Percentiles rank a stretch among this genome's conserved stretches.
These are phyloP conservation scores for Anarrhichthys ocellatus DNA, from an alignment of 2,113 vertebrate species.

Conservation along the genomic window DNA sequence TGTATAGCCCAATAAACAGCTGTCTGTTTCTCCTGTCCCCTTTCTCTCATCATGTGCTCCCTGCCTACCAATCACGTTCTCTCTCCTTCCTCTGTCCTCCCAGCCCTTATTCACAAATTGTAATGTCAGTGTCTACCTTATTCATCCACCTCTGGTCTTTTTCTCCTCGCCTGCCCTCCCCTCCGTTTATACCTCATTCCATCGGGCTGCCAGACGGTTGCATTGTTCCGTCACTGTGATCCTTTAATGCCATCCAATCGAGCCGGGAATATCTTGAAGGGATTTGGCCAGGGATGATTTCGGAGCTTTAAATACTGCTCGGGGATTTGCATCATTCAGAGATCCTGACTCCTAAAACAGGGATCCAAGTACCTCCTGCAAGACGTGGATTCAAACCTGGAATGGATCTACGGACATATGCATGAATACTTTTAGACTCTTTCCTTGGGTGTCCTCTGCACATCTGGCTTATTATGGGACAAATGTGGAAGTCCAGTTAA, in stretches of 20 bases:
- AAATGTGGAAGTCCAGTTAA: not conserved
- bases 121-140: slow-evolving; percentile 17
- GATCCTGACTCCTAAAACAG: slow-evolving; percentile 74
- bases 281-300: slow-evolving; percentile 86
- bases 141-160: slow-evolving; percentile 32
- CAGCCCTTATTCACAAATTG: slow-evolving; percentile 26
- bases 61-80: slow-evolving; percentile 21
- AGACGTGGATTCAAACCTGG: slow-evolving; percentile 35
- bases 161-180: slow-evolving; percentile 21
- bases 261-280: slow-evolving; percentile 86
- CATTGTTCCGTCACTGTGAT: slow-evolving; percentile 83
- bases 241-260: slow-evolving; percentile 86
- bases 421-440: not conserved
- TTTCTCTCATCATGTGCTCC: slow-evolving; percentile 4
- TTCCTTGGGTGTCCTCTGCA: not conserved
- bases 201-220: slow-evolving; percentile 71
- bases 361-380: slow-evolving; percentile 38
- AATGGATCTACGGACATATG: slow-evolving; percentile 32
- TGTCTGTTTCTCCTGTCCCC: slow-evolving; percentile 41
- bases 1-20: slow-evolving; percentile 64
- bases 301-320: slow-evolving; percentile 82
- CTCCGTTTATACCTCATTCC: slow-evolving; percentile 58
- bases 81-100: slow-evolving; percentile 14
- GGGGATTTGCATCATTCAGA: slow-evolving; percentile 84
- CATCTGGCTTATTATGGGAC: not conserved